These are phyloP conservation scores for Trichomycterus rosablanca DNA, from an alignment of 2,113 vertebrate genomes.

Conservation along the genomic window DNA sequence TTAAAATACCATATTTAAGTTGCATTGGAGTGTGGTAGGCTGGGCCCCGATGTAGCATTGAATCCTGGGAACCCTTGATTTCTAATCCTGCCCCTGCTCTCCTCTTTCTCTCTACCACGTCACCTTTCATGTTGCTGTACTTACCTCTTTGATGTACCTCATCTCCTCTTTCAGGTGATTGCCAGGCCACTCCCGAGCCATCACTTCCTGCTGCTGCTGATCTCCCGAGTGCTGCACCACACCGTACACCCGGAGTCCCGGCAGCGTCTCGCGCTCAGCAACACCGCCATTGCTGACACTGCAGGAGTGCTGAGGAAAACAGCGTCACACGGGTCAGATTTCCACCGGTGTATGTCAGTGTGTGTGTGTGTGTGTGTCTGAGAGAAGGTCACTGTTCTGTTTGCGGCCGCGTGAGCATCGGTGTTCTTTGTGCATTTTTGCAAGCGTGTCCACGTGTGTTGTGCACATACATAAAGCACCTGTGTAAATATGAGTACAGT, in stretches of 20 bases:
- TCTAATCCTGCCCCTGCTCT: too few species aligned
- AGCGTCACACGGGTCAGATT: slow-evolving; percentile 60
- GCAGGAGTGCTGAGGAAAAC: slow-evolving; percentile 71
- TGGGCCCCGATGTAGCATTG: too few species aligned
- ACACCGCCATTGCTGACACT: slow-evolving; percentile 73
- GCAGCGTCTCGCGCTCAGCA: slow-evolving; percentile 62
- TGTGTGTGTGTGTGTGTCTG: slow-evolving; percentile 4
- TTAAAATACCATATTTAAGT: too few species aligned
- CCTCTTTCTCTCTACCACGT: too few species aligned
- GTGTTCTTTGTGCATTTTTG: slow-evolving; percentile 6
- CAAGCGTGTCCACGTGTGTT: not conserved
- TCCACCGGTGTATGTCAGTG: slow-evolving; percentile 38
- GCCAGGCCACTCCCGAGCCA: slow-evolving; percentile 87
- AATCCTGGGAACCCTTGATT: too few species aligned
- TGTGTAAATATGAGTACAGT: slow-evolving; percentile 20
- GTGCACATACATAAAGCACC: slow-evolving; percentile 1
- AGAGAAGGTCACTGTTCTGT: slow-evolving; percentile 3
- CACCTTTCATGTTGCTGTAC: too few species aligned
- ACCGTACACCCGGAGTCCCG: slow-evolving; percentile 78
- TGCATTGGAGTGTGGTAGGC: too few species aligned
- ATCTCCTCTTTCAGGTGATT: slow-evolving; percentile 91
- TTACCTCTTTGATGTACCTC: slow-evolving; percentile 94
- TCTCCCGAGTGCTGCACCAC: slow-evolving; percentile 78
- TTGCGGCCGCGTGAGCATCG: not conserved
- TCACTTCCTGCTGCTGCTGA: slow-evolving; percentile 85